phyloP scores from a whole-genome alignment of 2,888 invertebrate species.

The Rugalucina vietnamica region DNA sequence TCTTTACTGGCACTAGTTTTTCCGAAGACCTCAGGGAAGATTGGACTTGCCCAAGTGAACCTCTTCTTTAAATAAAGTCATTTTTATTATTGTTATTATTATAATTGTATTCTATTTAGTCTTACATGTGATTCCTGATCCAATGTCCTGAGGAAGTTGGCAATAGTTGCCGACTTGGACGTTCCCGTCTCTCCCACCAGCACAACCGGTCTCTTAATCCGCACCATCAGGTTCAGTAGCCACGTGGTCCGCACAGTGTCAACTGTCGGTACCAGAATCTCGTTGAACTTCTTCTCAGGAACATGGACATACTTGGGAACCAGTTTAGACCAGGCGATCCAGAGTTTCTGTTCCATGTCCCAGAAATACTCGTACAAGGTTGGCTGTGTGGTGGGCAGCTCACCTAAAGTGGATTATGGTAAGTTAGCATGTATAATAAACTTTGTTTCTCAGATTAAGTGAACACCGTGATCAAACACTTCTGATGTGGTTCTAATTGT shows the following conservation, averaged over 20 bases:
- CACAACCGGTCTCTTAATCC: conserved; percentile 91
- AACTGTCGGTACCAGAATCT: conserved; percentile 95
- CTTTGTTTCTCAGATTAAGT: too few species aligned
- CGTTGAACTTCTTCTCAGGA: conserved; percentile 88
- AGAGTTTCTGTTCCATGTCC: conserved; percentile 88
- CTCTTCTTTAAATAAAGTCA: too few species aligned
- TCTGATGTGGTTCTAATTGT: too few species aligned
- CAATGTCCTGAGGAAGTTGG: conserved; percentile 91
- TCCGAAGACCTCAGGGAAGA: too few species aligned
- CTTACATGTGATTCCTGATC: conserved; percentile 87
- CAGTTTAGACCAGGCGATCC: conserved; percentile 94
- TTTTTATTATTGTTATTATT: too few species aligned
- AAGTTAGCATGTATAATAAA: background rate
- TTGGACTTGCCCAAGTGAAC: too few species aligned
- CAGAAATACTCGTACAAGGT: conserved; percentile 93
- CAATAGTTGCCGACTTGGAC: conserved; percentile 95
- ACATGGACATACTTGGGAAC: conserved; percentile 92
- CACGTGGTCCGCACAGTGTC: conserved; percentile 93
- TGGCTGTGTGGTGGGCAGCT: conserved; percentile 89
- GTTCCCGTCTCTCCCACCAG: conserved; percentile 96
- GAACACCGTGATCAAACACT: too few species aligned
- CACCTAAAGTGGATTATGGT: conserved; percentile 85
- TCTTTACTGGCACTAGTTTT: too few species aligned
- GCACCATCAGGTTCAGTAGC: conserved; percentile 88
- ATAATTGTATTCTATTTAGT: too few species aligned